phyloP scores from a whole-genome alignment of 2,888 invertebrate genomes.

The Endotricha flammealis region DNA sequence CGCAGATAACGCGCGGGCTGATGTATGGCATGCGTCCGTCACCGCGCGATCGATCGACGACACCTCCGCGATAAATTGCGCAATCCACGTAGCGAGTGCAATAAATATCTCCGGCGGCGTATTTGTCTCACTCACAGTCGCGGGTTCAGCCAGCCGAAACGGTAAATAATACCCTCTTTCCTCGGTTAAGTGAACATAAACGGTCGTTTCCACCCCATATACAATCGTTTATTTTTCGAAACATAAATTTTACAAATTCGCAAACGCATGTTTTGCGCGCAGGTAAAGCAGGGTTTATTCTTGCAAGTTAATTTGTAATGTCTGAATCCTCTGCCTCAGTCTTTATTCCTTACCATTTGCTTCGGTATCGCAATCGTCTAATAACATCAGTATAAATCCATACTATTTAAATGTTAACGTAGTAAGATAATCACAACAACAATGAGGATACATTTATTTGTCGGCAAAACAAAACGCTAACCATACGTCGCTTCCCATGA shows the following conservation, averaged over 20 bases:
- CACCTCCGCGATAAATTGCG: slow-evolving; percentile 76
- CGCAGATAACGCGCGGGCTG: slow-evolving; percentile 71
- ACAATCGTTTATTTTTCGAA: slow-evolving; percentile 76
- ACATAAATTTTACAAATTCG: slow-evolving; percentile 73
- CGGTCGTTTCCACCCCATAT: slow-evolving; percentile 78
- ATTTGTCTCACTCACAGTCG: slow-evolving; percentile 77
- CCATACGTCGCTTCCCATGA: slow-evolving; percentile 41
- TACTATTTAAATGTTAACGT: too few species aligned
- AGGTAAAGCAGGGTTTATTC: slow-evolving; percentile 33
- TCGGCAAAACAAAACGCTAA: slow-evolving; percentile 26
- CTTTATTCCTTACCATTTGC: too few species aligned
- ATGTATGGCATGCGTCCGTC: slow-evolving; percentile 70
- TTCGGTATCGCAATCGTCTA: too few species aligned
- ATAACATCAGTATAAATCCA: too few species aligned
- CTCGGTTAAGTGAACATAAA: slow-evolving; percentile 79
- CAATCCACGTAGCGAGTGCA: slow-evolving; percentile 74
- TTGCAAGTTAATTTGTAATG: background rate
- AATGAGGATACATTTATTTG: slow-evolving; percentile 15
- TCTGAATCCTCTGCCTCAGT: slow-evolving; percentile 2
- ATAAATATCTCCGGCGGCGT: slow-evolving; percentile 70
- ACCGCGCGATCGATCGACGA: slow-evolving; percentile 72
- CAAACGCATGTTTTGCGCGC: slow-evolving; percentile 52
- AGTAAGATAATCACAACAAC: slow-evolving; percentile 12
- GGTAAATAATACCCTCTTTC: slow-evolving; percentile 78
- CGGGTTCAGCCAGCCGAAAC: slow-evolving; percentile 75